phyloP scores from a whole-genome alignment of 2,888 invertebrate species.

The Celastrina argiolus region DNA sequence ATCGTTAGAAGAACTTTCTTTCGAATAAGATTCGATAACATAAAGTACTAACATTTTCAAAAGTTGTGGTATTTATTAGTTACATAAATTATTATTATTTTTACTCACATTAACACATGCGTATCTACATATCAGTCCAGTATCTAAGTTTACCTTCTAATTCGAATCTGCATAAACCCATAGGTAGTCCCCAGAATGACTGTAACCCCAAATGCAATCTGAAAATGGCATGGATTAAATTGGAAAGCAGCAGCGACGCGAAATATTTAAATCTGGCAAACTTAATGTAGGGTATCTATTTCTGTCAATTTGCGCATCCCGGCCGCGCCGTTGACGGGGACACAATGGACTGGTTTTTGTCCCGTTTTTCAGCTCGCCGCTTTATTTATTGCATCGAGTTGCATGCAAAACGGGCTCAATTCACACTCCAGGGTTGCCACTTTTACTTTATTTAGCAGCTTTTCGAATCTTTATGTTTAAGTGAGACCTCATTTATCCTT shows the following conservation, averaged over 20 bases:
- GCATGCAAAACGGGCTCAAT: slow-evolving; percentile 62
- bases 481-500: slow-evolving; percentile 32
- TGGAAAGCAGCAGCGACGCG: slow-evolving; percentile 12
- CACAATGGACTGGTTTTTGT: slow-evolving; percentile 48
- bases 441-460: background rate
- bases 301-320: slow-evolving; percentile 31
- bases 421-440: slow-evolving; percentile 51
- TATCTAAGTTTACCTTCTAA: background rate
- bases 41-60: too few species aligned
- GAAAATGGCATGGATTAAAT: slow-evolving; percentile 4
- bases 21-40: too few species aligned
- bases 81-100: background rate
- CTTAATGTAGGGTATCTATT: slow-evolving; percentile 25
- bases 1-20: too few species aligned
- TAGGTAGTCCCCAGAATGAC: background rate
- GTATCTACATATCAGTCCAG: too few species aligned
- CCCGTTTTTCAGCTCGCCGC: slow-evolving; percentile 47
- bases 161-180: background rate
- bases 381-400: slow-evolving; percentile 57
- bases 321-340: slow-evolving; percentile 35
- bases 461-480: background rate
- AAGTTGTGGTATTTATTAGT: too few species aligned
- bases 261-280: slow-evolving; percentile 21
- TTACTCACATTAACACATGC: too few species aligned
- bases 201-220: background rate